phyloP scores from a whole-genome alignment of 2,113 vertebrate genomes.

The Engraulis encrasicolus region DNA sequence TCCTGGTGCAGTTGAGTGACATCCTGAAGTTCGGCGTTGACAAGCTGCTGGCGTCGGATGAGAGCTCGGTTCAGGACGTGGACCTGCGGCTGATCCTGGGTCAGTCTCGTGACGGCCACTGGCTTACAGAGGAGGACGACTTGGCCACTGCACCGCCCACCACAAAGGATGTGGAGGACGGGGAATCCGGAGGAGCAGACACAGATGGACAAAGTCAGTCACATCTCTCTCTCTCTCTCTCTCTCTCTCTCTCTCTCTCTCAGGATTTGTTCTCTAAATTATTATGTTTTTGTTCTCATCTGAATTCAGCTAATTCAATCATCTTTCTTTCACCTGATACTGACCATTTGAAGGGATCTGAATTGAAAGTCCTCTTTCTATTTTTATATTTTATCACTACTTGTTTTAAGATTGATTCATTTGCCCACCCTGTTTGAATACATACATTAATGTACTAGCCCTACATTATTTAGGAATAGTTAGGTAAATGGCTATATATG shows the following conservation, averaged over 20 bases:
- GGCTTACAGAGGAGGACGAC: slow-evolving; percentile 75
- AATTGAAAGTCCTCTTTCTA: too few relatives aligned
- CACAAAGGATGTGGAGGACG: slow-evolving; percentile 44
- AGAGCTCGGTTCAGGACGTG: slow-evolving; percentile 81
- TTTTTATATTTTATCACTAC: too few relatives aligned
- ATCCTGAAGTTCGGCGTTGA: slow-evolving; percentile 93
- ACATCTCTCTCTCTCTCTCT: not conserved
- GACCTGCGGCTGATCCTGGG: slow-evolving; percentile 85
- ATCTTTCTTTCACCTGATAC: too few relatives aligned
- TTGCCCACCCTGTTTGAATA: too few relatives aligned
- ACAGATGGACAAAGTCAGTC: slow-evolving; percentile 61
- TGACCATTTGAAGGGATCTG: too few relatives aligned
- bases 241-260: too few relatives aligned
- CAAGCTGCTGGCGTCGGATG: slow-evolving; percentile 85
- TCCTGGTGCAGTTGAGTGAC: slow-evolving; percentile 79
- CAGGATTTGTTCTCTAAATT: too few relatives aligned
- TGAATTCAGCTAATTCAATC: too few relatives aligned
- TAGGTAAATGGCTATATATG: too few relatives aligned
- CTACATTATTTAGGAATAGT: too few relatives aligned
- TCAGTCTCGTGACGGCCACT: slow-evolving; percentile 74
- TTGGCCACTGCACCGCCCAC: slow-evolving; percentile 23
- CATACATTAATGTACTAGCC: not conserved
- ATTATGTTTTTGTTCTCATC: too few relatives aligned
- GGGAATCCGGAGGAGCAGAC: slow-evolving; percentile 45
- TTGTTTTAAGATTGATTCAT: too few relatives aligned